Percentiles rank a stretch among this genome's conserved stretches.
Evolutionary conservation across 2,113 vertebrate species (phyloP).

Genomic region (Prunella himalayana): DNA sequence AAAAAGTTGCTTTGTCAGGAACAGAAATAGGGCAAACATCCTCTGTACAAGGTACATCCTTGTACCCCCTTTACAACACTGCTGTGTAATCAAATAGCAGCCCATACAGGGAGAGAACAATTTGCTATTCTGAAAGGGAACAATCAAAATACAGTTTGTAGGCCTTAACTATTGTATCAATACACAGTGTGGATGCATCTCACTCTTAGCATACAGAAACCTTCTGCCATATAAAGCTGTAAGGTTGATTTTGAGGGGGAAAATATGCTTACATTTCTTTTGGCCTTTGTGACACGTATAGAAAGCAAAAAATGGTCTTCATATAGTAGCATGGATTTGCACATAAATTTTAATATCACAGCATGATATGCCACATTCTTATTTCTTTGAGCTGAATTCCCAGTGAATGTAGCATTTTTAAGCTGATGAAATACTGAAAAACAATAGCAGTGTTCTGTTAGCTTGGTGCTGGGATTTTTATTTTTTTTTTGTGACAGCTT

Average conservation of each 20-base stretch:
- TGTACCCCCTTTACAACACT: neutral
- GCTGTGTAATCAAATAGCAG: neutral
- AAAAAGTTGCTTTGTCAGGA: neutral
- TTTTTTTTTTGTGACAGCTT: neutral
- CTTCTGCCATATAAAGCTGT: neutral
- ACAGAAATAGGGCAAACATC: neutral
- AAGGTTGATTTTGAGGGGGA: neutral
- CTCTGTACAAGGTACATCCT: neutral
- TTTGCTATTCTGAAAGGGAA: neutral
- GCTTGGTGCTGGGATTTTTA: neutral
- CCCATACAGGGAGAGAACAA: neutral
- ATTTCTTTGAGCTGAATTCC: neutral
- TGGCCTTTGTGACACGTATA: neutral
- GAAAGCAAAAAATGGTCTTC: neutral
- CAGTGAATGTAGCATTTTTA: neutral
- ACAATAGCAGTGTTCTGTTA: neutral
- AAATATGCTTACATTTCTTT: neutral
- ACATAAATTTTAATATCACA: neutral
- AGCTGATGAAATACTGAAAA: neutral
- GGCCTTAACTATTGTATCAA: neutral
- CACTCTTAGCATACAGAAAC: neutral
- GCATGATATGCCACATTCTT: neutral
- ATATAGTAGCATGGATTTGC: neutral
- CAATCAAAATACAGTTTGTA: neutral
- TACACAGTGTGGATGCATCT: fast-evolving